Evolutionary conservation across 1,140 invertebrate species (phyloP), one percentile per base, ranked within the genome.

Genomic region (Lordiphosa mommai): DNA sequence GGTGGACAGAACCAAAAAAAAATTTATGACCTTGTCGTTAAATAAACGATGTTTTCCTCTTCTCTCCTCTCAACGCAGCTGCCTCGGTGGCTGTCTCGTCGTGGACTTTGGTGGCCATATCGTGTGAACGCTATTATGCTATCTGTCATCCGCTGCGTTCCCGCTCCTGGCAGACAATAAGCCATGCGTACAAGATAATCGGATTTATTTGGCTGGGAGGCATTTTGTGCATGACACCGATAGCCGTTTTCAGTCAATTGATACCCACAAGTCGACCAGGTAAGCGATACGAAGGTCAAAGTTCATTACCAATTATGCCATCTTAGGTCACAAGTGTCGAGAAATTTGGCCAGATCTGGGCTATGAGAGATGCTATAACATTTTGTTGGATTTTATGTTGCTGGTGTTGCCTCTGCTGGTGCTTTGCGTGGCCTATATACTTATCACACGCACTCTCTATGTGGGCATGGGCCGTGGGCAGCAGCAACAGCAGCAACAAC

Each of bases 101-200:
- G 0, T 97, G 96, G 94, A 98, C 96, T 0, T 82, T 98, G 30
- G 96, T 97, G 4, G 94, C 95, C 1, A 97, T 98, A 80, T 96
- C 95, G 1, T 89, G 97, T 63, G 96, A 98, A 88, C 90, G 96
- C 1, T 98, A 97, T 89, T 97, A 96, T 87, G 96, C 96, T 17
- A 98, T 98, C 67, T 97, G 96, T 77, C 92, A 94, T 48, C 96
- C 96, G 0, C 85, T 98, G 10, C 93, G 95, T 55, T 96, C 95
- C 0, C 91, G 95, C 58, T 91, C 93, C 49, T 97, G 96, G 96
- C 96, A 98, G 90, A 98, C 96, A 0, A 91, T 95, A 52, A 95
- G 93, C 52, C 96, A 97, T 87, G 95, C 95, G n/a, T 97, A 96
- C 90, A 96, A 95, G 89, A 95, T 95, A 91, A 96, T 96, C 44